Conservation (phyloP, 2,113 vertebrate genomes). For the Sebastes schlegelii region DNA sequence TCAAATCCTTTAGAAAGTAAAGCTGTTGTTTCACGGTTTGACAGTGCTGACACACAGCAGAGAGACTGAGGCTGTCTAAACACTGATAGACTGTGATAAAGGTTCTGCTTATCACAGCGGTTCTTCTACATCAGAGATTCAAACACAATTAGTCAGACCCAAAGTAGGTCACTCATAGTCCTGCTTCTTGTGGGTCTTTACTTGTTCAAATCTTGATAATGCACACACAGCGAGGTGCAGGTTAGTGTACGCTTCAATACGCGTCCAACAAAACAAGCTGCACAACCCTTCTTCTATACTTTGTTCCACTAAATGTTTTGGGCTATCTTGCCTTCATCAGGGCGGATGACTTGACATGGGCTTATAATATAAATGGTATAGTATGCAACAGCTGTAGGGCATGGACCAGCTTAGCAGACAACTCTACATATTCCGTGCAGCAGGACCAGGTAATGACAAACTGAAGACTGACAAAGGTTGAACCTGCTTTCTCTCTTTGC, state of each 20-base stretch:
- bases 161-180: conserved; percentile 41
- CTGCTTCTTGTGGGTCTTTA: conserved; percentile 24
- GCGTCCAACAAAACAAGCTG: conserved; percentile 16
- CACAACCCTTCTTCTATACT: background rate
- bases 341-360: background rate
- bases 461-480: conserved; percentile 23
- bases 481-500: background rate
- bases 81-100: conserved; percentile 43
- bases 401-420: conserved; percentile 13
- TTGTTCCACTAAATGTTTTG: background rate
- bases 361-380: background rate
- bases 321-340: background rate
- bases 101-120: conserved; percentile 40
- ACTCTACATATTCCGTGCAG: conserved; percentile 10
- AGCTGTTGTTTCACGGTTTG: conserved; percentile 26
- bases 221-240: background rate
- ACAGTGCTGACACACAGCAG: conserved; percentile 21
- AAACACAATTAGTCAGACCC: conserved; percentile 39
- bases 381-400: conserved; percentile 8
- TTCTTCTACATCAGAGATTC: conserved; percentile 51
- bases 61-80: conserved; percentile 50
- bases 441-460: conserved; percentile 34
- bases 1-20: conserved; percentile 16
- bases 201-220: conserved; percentile 18
- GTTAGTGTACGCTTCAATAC: background rate